A percentile compares a stretch with the other conserved stretches of the same genome.
Conservation (phyloP, 2,797 vertebrate genomes). For the Silurus aristotelis region DNA sequence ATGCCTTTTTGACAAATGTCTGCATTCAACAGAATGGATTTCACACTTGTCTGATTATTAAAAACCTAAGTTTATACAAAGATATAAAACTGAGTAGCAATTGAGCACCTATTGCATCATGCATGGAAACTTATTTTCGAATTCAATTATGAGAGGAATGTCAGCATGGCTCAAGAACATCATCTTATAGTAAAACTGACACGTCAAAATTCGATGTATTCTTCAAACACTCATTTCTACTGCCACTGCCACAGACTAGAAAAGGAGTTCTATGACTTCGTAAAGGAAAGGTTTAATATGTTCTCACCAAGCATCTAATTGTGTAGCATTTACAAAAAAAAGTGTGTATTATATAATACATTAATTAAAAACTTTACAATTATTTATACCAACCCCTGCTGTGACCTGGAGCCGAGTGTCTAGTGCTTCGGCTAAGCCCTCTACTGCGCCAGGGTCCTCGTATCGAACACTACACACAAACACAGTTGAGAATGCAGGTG, state of each 20-base stretch:
- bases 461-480: slow-evolving; percentile 87
- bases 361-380: not conserved
- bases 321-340: not conserved
- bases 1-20: not conserved
- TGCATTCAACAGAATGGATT: not conserved
- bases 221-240: not conserved
- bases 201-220: no score
- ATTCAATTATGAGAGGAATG: not conserved
- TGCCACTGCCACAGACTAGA: not conserved
- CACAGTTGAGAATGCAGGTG: not conserved
- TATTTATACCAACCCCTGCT: slow-evolving; percentile 76
- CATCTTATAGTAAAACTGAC: no score
- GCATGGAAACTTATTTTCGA: not conserved
- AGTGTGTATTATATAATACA: not conserved
- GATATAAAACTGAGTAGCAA: not conserved
- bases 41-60: not conserved
- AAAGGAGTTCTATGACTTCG: not conserved
- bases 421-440: slow-evolving; percentile 89
- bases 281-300: not conserved
- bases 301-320: not conserved
- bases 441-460: slow-evolving; percentile 90
- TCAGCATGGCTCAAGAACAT: not conserved
- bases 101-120: slow-evolving; percentile 13
- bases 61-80: no score
- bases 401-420: slow-evolving; percentile 92